A percentile compares a stretch with the other conserved stretches of the same genome.
phyloP scores from a whole-genome alignment of 2,113 vertebrate genomes.

The Leptosomus discolor region DNA sequence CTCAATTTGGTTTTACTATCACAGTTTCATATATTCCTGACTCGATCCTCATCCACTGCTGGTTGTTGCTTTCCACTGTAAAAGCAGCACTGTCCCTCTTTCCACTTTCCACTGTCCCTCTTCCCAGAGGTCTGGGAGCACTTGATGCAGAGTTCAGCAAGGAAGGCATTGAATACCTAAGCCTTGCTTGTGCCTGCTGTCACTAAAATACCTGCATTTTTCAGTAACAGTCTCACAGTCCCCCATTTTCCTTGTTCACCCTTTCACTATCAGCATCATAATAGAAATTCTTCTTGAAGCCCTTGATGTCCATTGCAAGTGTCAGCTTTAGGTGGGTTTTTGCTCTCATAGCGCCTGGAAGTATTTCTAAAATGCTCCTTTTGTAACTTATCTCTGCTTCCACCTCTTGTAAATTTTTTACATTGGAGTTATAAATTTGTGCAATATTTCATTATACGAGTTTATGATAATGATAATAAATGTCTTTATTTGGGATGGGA shows the following conservation, averaged over 20 bases:
- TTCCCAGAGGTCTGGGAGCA: neutral
- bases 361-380: neutral
- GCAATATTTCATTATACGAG: neutral
- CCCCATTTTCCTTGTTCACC: neutral
- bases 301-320: neutral
- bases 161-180: neutral
- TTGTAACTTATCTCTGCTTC: neutral
- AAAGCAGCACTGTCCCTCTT: neutral
- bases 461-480: neutral
- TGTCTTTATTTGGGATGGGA: neutral
- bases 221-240: neutral
- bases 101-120: neutral
- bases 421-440: neutral
- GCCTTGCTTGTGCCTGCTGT: neutral
- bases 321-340: neutral
- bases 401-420: neutral
- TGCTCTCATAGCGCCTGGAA: neutral
- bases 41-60: rapidly evolving
- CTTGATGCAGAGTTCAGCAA: neutral
- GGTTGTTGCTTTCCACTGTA: neutral
- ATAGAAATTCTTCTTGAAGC: neutral
- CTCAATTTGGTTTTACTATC: neutral
- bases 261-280: rapidly evolving
- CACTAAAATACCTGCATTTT: neutral
- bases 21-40: neutral